Conservation (phyloP, 2,888 invertebrate genomes). For the Chelonus formosanus region DNA sequence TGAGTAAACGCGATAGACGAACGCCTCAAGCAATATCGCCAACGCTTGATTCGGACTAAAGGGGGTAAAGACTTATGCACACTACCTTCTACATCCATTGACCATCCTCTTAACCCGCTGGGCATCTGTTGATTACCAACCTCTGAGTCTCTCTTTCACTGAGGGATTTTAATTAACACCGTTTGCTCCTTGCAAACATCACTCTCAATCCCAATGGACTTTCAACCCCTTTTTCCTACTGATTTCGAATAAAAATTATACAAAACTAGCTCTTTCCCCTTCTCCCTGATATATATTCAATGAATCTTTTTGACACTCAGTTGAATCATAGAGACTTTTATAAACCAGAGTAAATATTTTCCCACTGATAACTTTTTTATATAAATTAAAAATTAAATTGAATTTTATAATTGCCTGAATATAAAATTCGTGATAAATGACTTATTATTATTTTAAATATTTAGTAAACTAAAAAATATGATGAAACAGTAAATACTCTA, state of each 20-base stretch:
- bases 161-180: constrained; percentile 63
- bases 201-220: constrained; percentile 47
- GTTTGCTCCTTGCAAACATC: constrained; percentile 62
- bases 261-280: constrained; percentile 7
- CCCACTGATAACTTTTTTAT: no score
- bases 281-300: constrained; percentile 6
- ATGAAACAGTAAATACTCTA: no score
- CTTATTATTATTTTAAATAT: no score
- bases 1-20: constrained; percentile 27
- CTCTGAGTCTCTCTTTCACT: constrained; percentile 40
- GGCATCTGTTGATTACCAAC: constrained; percentile 59
- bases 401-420: no score
- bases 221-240: constrained; percentile 28
- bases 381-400: no score
- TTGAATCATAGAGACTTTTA: not conserved
- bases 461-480: no score
- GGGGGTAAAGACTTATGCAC: constrained; percentile 38
- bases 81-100: constrained; percentile 46
- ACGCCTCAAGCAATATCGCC: constrained; percentile 17
- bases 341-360: no score
- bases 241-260: constrained; percentile 44
- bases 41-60: constrained; percentile 28
- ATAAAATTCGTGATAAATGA: no score
- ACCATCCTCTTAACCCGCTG: constrained; percentile 53
- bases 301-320: constrained; percentile 38